Evolutionary conservation across 2,113 vertebrate species (phyloP).

Genomic region (Poeciliopsis retropinna): DNA sequence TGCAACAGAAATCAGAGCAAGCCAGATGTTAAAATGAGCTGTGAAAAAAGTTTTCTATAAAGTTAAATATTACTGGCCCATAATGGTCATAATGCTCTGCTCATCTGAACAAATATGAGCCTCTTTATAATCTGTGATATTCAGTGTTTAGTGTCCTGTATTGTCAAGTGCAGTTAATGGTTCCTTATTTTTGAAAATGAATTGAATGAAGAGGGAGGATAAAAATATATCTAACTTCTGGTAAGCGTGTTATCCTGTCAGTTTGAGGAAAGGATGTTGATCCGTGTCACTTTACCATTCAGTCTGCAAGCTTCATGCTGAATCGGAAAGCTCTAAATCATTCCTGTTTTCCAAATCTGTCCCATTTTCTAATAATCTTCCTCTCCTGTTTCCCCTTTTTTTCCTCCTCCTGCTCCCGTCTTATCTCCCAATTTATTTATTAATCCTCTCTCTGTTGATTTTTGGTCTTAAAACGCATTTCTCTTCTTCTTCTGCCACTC

Average conservation of each 20-base stretch:
- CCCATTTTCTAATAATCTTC: slow-evolving; percentile 73
- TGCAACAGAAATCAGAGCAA: too few species aligned
- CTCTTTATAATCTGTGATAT: not conserved
- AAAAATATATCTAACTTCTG: not conserved
- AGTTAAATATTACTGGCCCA: too few species aligned
- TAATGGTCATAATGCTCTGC: too few species aligned
- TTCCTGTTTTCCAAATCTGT: slow-evolving; percentile 63
- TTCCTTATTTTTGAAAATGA: slow-evolving; percentile 1
- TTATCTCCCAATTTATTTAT: slow-evolving; percentile 47
- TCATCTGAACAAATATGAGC: not conserved
- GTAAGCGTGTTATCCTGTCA: slow-evolving; percentile 7
- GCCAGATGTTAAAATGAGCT: not conserved
- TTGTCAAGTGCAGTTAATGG: slow-evolving; percentile 11
- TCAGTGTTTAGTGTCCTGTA: not conserved
- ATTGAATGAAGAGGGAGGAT: not conserved
- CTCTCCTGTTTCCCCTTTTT: slow-evolving; percentile 52
- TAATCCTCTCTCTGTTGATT: slow-evolving; percentile 35
- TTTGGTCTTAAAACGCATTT: slow-evolving; percentile 23
- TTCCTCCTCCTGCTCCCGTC: slow-evolving; percentile 34
- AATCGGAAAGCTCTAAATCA: slow-evolving; percentile 38
- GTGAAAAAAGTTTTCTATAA: too few species aligned
- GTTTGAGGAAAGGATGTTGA: slow-evolving; percentile 28
- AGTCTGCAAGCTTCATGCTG: slow-evolving; percentile 39
- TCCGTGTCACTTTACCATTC: slow-evolving; percentile 45
- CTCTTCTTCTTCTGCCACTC: slow-evolving; percentile 12